Evolutionary conservation across 1,140 invertebrate genomes (phyloP), one percentile per base, ranked within the genome.

Genomic region (Drosophila santomea): DNA sequence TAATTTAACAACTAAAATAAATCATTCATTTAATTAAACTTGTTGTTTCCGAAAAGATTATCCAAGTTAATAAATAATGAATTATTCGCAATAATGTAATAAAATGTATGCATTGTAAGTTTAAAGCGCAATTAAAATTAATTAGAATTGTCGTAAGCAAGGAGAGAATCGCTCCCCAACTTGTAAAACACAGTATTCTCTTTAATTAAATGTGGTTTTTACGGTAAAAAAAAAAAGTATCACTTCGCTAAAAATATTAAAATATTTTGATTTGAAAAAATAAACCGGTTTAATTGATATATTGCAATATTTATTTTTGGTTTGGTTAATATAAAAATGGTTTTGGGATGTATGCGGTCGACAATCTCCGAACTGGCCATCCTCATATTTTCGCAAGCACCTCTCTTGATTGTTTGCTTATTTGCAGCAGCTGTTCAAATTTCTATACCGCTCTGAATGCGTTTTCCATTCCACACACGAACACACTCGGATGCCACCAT

Each of bases 361-460:
- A 41, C 38, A 54, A 48, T 60, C 47, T 41, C 1, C 11, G 32
- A 69, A 12, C 23, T 20, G 28, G 43, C 17, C 61, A 35, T 58
- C 6, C n/a, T 54, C 51, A 45, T 45, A 51, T 64, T 63, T 51
- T 62, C 10, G 28, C 43, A 44, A 43, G 75, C 38, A 15, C 3
- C 43, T 36, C 55, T 25, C 56, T 41, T 80, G 62, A 50, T 32
- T 85, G 54, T 82, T 78, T 86, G 68, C 55, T 52, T 60, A 57
- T 61, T 75, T 66, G 51, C 66, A 76, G 59, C 82, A 86, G 83
- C 83, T 86, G 82, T 75, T 64, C 68, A 79, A 86, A 88, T 83
- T 83, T 74, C 71, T 63, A 61, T 50, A 62, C 56, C 63, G 48
- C 63, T 17, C 23, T 41, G 51, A 32, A 58, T 60, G 50, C 66